A percentile compares a stretch with the other conserved stretches of the same genome.
Evolutionary conservation across 2,113 vertebrate species (phyloP).

Genomic region (Herpailurus yagouaroundi): DNA sequence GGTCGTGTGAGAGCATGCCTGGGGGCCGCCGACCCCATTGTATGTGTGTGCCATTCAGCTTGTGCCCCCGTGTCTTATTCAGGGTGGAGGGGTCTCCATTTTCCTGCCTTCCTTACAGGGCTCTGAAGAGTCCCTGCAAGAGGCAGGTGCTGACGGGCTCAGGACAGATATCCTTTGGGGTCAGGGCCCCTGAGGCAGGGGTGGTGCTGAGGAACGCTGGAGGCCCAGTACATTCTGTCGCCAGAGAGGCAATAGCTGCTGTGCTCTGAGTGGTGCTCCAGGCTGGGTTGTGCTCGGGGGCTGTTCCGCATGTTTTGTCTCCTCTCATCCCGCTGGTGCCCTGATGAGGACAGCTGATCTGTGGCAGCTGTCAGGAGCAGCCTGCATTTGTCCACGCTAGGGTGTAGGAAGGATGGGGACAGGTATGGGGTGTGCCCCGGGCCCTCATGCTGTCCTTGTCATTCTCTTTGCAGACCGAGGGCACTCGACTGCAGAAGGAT

Average conservation of each 20-base stretch:
- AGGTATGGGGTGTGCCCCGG: background rate
- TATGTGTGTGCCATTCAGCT: background rate
- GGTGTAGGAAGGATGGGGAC: background rate
- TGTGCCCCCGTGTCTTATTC: fast-evolving
- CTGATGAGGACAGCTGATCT: background rate
- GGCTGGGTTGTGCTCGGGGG: fast-evolving
- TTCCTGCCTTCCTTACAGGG: background rate
- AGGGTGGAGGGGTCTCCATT: background rate
- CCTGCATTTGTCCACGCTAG: background rate
- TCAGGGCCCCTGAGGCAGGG: background rate
- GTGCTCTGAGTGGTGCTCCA: fast-evolving
- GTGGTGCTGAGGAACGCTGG: fast-evolving
- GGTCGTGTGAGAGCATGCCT: background rate
- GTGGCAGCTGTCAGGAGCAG: background rate
- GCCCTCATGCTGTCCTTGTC: background rate
- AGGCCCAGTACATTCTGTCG: fast-evolving
- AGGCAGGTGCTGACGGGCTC: background rate
- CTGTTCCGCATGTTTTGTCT: fast-evolving
- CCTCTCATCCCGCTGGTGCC: background rate
- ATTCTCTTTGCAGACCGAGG: conserved; percentile 89
- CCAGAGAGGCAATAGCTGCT: background rate
- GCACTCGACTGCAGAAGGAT: conserved; percentile 96
- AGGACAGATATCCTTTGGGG: no score
- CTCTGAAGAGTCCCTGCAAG: background rate
- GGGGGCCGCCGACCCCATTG: fast-evolving